Conservation (phyloP, 2,113 vertebrate genomes). For the Neodon shergylaensis region DNA sequence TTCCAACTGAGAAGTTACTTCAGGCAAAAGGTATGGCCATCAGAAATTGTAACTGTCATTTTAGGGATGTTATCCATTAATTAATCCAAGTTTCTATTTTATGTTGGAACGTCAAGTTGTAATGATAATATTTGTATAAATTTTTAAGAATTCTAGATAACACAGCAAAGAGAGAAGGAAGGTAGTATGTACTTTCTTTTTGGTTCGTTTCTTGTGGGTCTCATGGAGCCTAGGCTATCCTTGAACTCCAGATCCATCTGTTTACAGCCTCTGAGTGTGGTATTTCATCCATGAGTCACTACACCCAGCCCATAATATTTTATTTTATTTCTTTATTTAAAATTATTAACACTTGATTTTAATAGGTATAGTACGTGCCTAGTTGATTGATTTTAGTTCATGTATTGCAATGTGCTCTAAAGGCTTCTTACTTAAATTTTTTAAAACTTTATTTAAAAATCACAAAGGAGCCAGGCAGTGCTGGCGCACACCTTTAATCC, state of each 20-base stretch:
- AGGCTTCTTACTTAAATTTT: not conserved
- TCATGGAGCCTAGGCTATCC: not conserved
- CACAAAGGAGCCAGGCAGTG: not conserved
- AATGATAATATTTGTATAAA: not conserved
- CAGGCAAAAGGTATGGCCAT: not conserved
- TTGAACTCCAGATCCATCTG: not conserved
- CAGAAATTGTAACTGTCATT: not conserved
- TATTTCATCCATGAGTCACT: not conserved
- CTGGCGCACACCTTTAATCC: too few relatives aligned
- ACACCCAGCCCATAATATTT: not conserved
- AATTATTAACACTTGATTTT: conserved; percentile 29
- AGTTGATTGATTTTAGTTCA: not conserved
- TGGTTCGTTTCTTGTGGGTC: not conserved
- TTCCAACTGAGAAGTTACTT: not conserved
- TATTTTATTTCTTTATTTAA: conserved; percentile 16
- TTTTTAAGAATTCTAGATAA: not conserved
- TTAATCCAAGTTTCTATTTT: not conserved
- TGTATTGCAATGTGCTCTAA: conserved; percentile 6
- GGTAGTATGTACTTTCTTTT: not conserved
- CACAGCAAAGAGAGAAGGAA: not conserved
- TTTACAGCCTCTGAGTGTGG: too few relatives aligned
- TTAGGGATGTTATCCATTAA: not conserved
- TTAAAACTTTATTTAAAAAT: not conserved
- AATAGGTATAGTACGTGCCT: not conserved
- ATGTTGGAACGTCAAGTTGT: not conserved